Conservation (phyloP, 2,113 vertebrate genomes). For the Silurus meridionalis region DNA sequence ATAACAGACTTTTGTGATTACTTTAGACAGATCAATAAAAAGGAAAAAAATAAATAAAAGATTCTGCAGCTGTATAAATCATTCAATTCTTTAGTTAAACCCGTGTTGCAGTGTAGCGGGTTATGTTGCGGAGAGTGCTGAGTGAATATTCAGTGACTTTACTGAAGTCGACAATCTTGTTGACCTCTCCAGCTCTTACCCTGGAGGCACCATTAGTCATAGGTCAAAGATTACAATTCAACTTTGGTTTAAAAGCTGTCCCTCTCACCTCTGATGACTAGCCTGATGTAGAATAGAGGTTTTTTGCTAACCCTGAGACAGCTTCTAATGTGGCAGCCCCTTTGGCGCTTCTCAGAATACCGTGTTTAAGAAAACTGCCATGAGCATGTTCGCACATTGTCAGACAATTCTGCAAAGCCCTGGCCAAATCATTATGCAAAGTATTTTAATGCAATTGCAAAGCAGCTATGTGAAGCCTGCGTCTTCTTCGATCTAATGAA, state of each 20-base stretch:
- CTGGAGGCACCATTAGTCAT: slow-evolving; percentile 18
- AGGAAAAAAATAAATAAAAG: neutral
- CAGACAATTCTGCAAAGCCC: neutral
- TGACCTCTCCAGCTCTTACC: slow-evolving; percentile 18
- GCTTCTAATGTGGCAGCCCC: slow-evolving; percentile 11
- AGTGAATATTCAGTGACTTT: neutral
- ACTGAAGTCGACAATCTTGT: neutral
- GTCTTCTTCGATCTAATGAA: neutral
- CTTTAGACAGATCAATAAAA: neutral
- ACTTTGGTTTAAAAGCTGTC: slow-evolving; percentile 6
- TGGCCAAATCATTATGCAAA: slow-evolving; percentile 5
- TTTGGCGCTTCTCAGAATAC: slow-evolving; percentile 22
- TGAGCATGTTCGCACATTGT: neutral
- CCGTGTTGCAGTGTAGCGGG: neutral
- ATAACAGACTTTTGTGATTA: neutral
- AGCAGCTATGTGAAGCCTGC: neutral
- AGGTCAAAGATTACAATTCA: slow-evolving; percentile 29
- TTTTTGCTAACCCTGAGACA: slow-evolving; percentile 1
- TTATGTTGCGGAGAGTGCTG: neutral
- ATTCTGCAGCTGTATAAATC: neutral
- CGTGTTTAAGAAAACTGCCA: slow-evolving; percentile 4
- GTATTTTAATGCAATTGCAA: neutral
- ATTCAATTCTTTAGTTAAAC: neutral
- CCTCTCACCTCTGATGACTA: slow-evolving; percentile 1
- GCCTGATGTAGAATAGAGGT: neutral